Evolutionary conservation across 2,888 invertebrate genomes (phyloP), one percentile per base, ranked within the genome.

Genomic region (Anorthoa munda): DNA sequence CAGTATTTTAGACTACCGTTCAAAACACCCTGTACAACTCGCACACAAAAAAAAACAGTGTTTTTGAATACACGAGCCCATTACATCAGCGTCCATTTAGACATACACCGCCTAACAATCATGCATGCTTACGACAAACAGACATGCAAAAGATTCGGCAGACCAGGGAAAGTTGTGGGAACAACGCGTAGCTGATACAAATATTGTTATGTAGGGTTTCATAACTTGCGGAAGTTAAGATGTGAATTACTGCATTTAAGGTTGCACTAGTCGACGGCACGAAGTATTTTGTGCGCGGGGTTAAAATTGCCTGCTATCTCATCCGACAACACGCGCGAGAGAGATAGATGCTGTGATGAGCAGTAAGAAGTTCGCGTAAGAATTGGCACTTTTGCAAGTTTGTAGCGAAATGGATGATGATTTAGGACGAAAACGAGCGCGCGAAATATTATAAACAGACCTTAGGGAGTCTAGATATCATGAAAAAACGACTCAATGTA

Each of bases 121-220:
- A 58, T 17, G 68, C 73, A 70, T 53, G 48, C 31, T 58, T 77
- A 82, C 73, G 68, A 72, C 74, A 69, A 66, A 66, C 59, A 46
- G 64, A 81, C 82, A 84, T 72, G 84, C 84, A 53, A 82, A 82
- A 73, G 63, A 70, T 72, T 68, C 59, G 64, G 50, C 64, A 53
- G 59, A 58, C 58, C 56, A 12, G 66, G 66, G 81, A 83, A 83
- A 83, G 84, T 76, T 70, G 71, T 70, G 66, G 39, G 58, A 83
- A 72, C 73, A 55, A 45, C 55, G 45, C 13, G 21, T 39, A 48
- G 7, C 21, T 69, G 69, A 70, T 56, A 69, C 69, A 70, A 65
- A 79, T 72, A 56, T 65, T 53, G 45, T 72, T 60, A 63, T 78
- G 64, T 66, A 79, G 79, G 70, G 64, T 72, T 66, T 80, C 66